Evolutionary conservation across 1,140 invertebrate genomes (phyloP), one percentile per base, ranked within the genome.

Genomic region (Anoplophora glabripennis): DNA sequence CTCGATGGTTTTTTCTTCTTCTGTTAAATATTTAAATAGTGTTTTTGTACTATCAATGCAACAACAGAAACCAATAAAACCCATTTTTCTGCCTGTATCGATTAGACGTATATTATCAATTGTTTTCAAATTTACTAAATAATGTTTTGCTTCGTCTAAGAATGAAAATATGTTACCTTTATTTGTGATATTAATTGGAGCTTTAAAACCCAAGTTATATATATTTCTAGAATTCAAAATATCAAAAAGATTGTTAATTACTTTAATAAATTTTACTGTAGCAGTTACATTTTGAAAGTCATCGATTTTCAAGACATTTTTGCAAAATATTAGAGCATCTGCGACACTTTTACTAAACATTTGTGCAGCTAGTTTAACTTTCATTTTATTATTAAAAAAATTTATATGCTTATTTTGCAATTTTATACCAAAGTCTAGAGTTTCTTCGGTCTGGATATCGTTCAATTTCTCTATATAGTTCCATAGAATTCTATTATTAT

Each of bases 241-340:
- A 28, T 55, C 58, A 60, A 60, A 60, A 9, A 55, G n/a, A 4
- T 10, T 1, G 35, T 60, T 15, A 3, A 60, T 40, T 15, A n/a
- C 53, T 38, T 28, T 53, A 33, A 62, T 36, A 36, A 62, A 62
- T 33, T 49, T 34, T 12, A 57, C 47, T 11, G 40, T 62, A 37
- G 36, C 18, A 36, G 45, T 21, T 33, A 42, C 14, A 11, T 38
- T 11, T 46, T 38, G 5, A 46, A 61, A 61, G 4, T 61, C 47
- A 5, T 10, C 8, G 11, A 18, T 7, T 14, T 17, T 17, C 2
- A 57, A 7, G 28, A 56, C 28, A 8, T 52, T 34, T 35, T 17
- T 10, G 34, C 46, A 58, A 62, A 58, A 62, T n/a, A 53, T 48
- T 18, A 62, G 38, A 38, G 60, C 55, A 47, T 62, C 48, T 33